These are phyloP conservation scores for Melanaphis sacchari DNA, from an alignment of 1,140 invertebrate species.

Conservation along the genomic window DNA sequence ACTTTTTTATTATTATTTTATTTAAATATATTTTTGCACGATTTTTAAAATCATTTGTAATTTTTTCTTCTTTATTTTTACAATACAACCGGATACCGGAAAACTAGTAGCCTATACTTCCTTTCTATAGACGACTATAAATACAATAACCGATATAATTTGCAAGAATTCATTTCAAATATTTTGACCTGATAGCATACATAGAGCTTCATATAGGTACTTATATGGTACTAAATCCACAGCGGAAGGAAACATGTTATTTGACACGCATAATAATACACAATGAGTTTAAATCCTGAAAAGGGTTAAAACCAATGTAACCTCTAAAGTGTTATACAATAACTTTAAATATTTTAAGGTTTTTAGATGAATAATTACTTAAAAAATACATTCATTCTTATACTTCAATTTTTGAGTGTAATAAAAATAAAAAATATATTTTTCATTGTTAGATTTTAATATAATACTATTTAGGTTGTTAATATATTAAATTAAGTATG, in stretches of 20 bases:
- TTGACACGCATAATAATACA: neutral
- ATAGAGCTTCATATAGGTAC: constrained; percentile 33
- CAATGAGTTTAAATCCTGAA: constrained; percentile 30
- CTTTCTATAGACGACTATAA: neutral
- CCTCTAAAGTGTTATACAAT: constrained; percentile 2
- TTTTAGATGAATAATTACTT: neutral
- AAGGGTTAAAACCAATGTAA: constrained; percentile 28
- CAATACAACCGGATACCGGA: neutral
- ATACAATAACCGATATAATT: neutral
- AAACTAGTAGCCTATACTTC: constrained; percentile 28
- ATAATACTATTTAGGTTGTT: neutral
- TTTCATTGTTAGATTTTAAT: neutral
- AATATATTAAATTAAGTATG: neutral
- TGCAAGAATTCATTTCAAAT: constrained; percentile 25
- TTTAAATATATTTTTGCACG: neutral
- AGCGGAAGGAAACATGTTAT: constrained; percentile 41
- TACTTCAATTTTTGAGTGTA: neutral
- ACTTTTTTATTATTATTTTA: neutral
- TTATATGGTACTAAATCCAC: constrained; percentile 48
- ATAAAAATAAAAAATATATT: neutral
- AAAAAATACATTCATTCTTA: neutral
- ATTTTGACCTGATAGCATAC: constrained; percentile 41
- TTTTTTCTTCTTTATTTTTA: neutral
- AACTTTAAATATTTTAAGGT: neutral
- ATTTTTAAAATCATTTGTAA: neutral